Base-by-base conservation (phyloP, 2,797 vertebrate genomes). In the Avahi laniger region DNA sequence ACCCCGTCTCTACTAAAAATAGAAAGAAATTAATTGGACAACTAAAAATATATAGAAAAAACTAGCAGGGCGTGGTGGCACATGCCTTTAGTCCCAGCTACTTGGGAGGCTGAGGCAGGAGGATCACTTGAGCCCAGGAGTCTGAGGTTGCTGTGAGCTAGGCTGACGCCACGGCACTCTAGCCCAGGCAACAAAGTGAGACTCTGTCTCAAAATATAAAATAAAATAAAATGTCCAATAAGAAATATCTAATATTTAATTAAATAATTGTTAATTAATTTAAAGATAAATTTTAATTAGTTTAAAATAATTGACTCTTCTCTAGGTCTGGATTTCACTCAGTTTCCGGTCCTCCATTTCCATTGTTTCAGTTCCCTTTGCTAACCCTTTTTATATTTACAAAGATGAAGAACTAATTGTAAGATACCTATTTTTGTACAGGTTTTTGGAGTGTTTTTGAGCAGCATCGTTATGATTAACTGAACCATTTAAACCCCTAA, bases 281-380 rank as follows among this genome's bases (percentile, higher is more conserved):
- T n/a, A 26, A 70, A 70, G 24, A 41, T 41, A 38, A 41, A 13
- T 70, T 70, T 11, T 3, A 33, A 63, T 63, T 63, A 67, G n/a
- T 67, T n/a, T n/a, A 70, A 70, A 70, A 82, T 94, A 93, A 96
- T 13, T 90, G 73, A 54, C 52, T 91, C 50, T 91, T 96, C 20
- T 46, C 4, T 38, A 73, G 50, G 70, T 46, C 35, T 81, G 41
- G 17, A 83, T 89, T 92, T 96, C 78, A 88, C 52, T 78, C 48
- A 54, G 89, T 89, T 94, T 92, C n/a, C 89, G 46, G 43, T 43
- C 43, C 43, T 43, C 43, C 43, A 43, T 43, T 24, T 92, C 57
- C 50, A 5, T 90, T 92, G 46, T 76, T 93, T 88, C 28, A 13
- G 13, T 78, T 91, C 30, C 70, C 73, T 82, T 90, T 69, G 57